Conservation (phyloP, 2,888 invertebrate species). For the Druceiella hillmani region DNA sequence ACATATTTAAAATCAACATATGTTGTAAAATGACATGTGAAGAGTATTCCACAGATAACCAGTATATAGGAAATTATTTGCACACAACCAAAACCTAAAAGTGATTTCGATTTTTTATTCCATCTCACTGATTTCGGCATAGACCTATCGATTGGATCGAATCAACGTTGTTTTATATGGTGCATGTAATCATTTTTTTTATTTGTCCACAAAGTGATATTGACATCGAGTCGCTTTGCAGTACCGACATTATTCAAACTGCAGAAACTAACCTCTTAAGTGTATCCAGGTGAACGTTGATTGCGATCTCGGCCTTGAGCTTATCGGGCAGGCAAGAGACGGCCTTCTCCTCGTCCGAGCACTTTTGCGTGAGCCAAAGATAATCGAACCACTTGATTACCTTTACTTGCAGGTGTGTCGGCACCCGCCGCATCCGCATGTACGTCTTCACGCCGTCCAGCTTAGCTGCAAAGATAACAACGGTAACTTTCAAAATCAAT, state of each 20-base stretch:
- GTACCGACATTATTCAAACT: not conserved
- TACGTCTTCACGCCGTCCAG: slow-evolving; percentile 98
- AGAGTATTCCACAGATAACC: too few relatives aligned
- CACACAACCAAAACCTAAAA: too few relatives aligned
- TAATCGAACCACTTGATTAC: slow-evolving; percentile 99
- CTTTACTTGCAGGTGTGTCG: slow-evolving; percentile 91
- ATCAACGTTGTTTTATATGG: too few relatives aligned
- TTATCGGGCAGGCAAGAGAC: slow-evolving; percentile 96
- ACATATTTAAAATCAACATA: too few relatives aligned
- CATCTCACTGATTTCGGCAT: too few relatives aligned
- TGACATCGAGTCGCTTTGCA: too few relatives aligned
- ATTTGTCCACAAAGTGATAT: too few relatives aligned
- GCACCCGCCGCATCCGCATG: slow-evolving; percentile 95
- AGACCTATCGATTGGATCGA: too few relatives aligned
- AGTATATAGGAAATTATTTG: too few relatives aligned
- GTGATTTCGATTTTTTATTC: too few relatives aligned
- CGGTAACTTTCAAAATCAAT: slow-evolving; percentile 3
- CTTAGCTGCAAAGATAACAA: slow-evolving; percentile 71
- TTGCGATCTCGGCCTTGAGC: slow-evolving; percentile 97
- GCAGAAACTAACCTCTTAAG: slow-evolving; percentile 58
- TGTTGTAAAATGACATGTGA: too few relatives aligned
- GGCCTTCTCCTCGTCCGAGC: slow-evolving; percentile 94
- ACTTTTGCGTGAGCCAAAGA: slow-evolving; percentile 97
- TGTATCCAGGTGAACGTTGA: slow-evolving; percentile 98
- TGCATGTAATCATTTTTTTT: too few relatives aligned